Evolutionary conservation across 2,797 vertebrate species (phyloP), one percentile per base, ranked within the genome.

Genomic region (Ciconia nigra): DNA sequence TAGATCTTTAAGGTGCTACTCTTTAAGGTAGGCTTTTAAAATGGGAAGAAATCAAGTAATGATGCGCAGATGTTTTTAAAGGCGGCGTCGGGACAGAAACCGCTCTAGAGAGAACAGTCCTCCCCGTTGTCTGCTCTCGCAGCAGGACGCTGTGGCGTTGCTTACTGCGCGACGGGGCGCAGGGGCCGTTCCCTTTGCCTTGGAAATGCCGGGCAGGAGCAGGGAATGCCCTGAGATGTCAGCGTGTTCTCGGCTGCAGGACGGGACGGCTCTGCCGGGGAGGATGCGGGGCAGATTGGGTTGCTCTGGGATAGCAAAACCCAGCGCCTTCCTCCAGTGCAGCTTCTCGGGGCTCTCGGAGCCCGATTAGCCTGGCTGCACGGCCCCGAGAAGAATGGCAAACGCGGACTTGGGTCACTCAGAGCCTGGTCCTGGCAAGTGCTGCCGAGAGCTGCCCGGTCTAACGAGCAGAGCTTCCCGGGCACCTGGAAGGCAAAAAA

Each of bases 151-250:
- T 18, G 33, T 7, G 62, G 24, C 41, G 4, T 61, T 22, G 22
- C 29, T 59, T 4, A 8, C 33, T 3, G 55, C 29, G 41, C 5
- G 15, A 41, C 28, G 66, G 13, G 37, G 24, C 24, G 26, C 24
- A 11, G 28, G 10, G 20, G 44, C 39, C 61, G 55, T 25, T 37
- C 57, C 25, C 49, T 57, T 29, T 29, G 12, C 61, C 61, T 13
- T 17, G 44, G n/a, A 31, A 73, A 39, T 11, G 4, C 54, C 33
- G 8, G 77, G 90, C 74, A 78, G 88, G 52, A 54, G 44, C 31
- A 9, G 10, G 61, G n/a, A 31, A 10, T 18, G 18, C 81, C 97
- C 61, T 70, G 12, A 97, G 97, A 78, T 93, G 97, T 88, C 96
- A 97, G 85, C 72, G 66, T 84, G 58, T 35, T 54, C 73, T 37